Percentiles rank a stretch among this genome's conserved stretches.
Evolutionary conservation across 2,888 invertebrate species (phyloP).

Genomic region (Thelaira solivaga): DNA sequence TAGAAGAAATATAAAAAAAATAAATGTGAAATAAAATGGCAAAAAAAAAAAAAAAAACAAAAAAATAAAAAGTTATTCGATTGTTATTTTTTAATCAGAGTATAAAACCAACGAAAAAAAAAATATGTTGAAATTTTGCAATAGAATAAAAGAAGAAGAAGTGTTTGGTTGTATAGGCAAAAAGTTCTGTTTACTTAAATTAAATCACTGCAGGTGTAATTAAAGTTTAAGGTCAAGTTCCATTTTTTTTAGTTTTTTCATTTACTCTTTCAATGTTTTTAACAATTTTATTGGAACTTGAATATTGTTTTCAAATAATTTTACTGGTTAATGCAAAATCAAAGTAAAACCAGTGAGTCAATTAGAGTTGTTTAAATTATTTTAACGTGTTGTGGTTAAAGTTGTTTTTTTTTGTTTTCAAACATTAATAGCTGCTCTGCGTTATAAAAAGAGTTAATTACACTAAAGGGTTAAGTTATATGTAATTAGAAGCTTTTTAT

Average conservation of each 20-base stretch:
- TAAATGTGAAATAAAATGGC: slow-evolving; percentile 28
- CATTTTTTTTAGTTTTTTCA: slow-evolving; percentile 3
- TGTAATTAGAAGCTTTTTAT: neutral
- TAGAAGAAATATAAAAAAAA: slow-evolving; percentile 6
- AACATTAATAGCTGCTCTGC: neutral
- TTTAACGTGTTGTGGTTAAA: neutral
- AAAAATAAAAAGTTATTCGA: slow-evolving; percentile 50
- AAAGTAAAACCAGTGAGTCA: neutral
- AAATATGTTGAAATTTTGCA: slow-evolving; percentile 31
- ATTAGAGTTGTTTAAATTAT: slow-evolving; percentile 13
- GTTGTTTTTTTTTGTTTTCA: neutral
- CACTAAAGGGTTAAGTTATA: neutral
- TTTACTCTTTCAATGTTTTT: neutral
- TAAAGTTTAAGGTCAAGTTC: slow-evolving; percentile 61
- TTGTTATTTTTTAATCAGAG: slow-evolving; percentile 55
- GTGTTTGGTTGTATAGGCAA: neutral
- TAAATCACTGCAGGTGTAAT: slow-evolving; percentile 49
- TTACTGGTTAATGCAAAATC: neutral
- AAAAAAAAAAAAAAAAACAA: slow-evolving; percentile 17
- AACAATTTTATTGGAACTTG: neutral
- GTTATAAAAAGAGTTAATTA: neutral
- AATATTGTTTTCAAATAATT: neutral
- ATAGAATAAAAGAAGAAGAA: neutral
- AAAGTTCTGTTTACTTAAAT: slow-evolving; percentile 6
- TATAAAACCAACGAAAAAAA: slow-evolving; percentile 23